phyloP scores from a whole-genome alignment of 2,797 vertebrate genomes.

The Ptychobarbus kaznakovi region DNA sequence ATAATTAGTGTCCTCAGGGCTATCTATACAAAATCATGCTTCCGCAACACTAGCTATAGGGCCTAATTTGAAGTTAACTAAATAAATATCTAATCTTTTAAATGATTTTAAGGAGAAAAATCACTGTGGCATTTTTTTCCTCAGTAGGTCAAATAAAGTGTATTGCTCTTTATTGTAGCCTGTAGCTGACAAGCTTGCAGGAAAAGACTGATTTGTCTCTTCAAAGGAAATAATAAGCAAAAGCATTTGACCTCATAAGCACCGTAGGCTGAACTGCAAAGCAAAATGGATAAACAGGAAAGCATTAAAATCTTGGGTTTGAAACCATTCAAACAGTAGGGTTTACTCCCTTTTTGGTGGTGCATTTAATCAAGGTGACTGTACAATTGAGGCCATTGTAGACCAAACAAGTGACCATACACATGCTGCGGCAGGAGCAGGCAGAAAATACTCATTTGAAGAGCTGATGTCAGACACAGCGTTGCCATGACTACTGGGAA shows the following conservation, averaged over 20 bases:
- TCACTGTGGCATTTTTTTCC: not conserved
- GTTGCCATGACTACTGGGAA: slow-evolving; percentile 78
- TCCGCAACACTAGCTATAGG: not conserved
- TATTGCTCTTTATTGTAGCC: slow-evolving; percentile 8
- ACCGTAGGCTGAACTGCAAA: slow-evolving; percentile 20
- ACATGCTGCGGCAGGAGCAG: slow-evolving; percentile 62
- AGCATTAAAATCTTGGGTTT: slow-evolving; percentile 27
- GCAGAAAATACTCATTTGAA: slow-evolving; percentile 73
- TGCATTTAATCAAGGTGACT: slow-evolving; percentile 41
- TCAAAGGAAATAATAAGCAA: not conserved
- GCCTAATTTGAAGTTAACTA: not conserved
- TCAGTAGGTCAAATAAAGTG: slow-evolving; percentile 10
- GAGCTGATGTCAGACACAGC: slow-evolving; percentile 73
- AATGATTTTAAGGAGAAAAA: slow-evolving; percentile 2
- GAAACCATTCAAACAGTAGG: slow-evolving; percentile 18
- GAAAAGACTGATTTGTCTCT: slow-evolving; percentile 5
- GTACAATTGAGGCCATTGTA: slow-evolving; percentile 22
- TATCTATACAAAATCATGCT: not conserved
- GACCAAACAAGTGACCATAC: slow-evolving; percentile 51
- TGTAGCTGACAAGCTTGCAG: slow-evolving; percentile 13
- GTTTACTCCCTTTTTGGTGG: slow-evolving; percentile 23
- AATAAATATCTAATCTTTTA: slow-evolving; percentile 25
- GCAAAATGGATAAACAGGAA: slow-evolving; percentile 25
- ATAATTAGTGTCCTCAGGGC: not conserved
- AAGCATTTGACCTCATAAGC: not conserved